phyloP scores from a whole-genome alignment of 2,888 invertebrate genomes.

The Tenthredo mesomela region DNA sequence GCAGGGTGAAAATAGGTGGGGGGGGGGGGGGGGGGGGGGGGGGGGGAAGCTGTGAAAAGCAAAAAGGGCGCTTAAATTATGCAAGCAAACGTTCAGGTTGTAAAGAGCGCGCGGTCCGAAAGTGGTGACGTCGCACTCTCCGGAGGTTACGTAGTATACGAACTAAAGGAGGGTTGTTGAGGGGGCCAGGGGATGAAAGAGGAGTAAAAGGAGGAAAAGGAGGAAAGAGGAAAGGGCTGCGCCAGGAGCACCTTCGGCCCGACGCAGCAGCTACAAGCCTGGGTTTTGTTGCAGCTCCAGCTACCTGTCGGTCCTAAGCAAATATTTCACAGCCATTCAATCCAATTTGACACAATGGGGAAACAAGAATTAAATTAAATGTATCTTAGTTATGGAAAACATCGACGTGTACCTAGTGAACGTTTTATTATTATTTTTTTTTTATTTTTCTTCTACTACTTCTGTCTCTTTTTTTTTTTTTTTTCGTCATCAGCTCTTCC shows the following conservation, averaged over 20 bases:
- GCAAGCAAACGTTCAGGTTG: constrained; percentile 72
- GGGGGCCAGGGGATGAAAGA: background rate
- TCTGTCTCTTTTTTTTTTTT: no score
- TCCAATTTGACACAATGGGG: constrained; percentile 70
- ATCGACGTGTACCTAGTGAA: constrained; percentile 47
- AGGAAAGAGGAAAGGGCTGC: constrained; percentile 31
- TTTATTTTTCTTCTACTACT: background rate
- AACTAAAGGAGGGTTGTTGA: constrained; percentile 9
- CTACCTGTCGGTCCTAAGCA: constrained; percentile 67
- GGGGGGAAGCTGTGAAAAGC: constrained; percentile 57
- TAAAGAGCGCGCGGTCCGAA: constrained; percentile 58
- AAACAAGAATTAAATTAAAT: constrained; percentile 70
- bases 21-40: background rate
- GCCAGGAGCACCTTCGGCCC: constrained; percentile 25
- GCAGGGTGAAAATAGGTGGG: constrained; percentile 35
- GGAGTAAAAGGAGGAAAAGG: background rate
- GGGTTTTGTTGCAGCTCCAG: constrained; percentile 49
- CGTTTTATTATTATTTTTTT: background rate
- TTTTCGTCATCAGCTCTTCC: background rate
- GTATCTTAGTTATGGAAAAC: constrained; percentile 63
- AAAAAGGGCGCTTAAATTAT: constrained; percentile 70
- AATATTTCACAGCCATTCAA: constrained; percentile 71
- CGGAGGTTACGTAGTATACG: constrained; percentile 41
- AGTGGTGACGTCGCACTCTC: constrained; percentile 53
- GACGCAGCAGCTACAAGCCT: constrained; percentile 37